Evolutionary conservation across 2,113 vertebrate species (phyloP).

Genomic region (Xiphophorus maculatus): DNA sequence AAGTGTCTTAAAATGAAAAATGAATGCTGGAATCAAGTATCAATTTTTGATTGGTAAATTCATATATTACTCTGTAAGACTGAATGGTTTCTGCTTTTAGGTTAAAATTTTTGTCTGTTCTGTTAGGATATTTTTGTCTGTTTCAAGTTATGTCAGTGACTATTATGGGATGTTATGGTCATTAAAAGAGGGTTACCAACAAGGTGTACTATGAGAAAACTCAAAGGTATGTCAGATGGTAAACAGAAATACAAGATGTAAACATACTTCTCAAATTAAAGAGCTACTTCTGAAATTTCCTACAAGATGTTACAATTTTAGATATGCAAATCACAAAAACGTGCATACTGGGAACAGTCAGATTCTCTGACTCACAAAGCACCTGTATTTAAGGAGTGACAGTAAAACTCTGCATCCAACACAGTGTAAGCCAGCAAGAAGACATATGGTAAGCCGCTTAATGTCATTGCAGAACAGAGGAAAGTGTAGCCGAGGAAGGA

Average conservation of each 20-base stretch:
- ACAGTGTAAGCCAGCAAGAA: conserved; percentile 63
- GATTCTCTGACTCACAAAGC: conserved; percentile 64
- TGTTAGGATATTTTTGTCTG: no score
- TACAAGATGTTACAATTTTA: conserved; percentile 31
- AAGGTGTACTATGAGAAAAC: not conserved
- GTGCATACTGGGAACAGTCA: conserved; percentile 16
- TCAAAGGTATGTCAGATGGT: not conserved
- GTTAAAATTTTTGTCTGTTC: no score
- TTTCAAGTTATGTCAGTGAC: no score
- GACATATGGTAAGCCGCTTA: conserved; percentile 73
- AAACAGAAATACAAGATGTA: not conserved
- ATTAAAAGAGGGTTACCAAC: no score
- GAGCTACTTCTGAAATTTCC: conserved; percentile 34
- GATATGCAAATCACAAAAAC: conserved; percentile 34
- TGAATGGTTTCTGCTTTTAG: no score
- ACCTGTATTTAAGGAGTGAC: conserved; percentile 73
- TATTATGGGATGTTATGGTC: no score
- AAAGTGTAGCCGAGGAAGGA: conserved; percentile 28
- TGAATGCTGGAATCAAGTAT: no score
- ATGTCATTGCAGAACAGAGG: conserved; percentile 69
- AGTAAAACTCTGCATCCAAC: conserved; percentile 66
- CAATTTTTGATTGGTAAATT: no score
- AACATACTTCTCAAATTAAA: conserved; percentile 6
- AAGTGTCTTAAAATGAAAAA: no score
- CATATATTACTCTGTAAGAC: no score